Percentiles rank a stretch among this genome's conserved stretches.
These are phyloP conservation scores for Tapera naevia DNA, from an alignment of 2,797 vertebrate species.

Conservation along the genomic window DNA sequence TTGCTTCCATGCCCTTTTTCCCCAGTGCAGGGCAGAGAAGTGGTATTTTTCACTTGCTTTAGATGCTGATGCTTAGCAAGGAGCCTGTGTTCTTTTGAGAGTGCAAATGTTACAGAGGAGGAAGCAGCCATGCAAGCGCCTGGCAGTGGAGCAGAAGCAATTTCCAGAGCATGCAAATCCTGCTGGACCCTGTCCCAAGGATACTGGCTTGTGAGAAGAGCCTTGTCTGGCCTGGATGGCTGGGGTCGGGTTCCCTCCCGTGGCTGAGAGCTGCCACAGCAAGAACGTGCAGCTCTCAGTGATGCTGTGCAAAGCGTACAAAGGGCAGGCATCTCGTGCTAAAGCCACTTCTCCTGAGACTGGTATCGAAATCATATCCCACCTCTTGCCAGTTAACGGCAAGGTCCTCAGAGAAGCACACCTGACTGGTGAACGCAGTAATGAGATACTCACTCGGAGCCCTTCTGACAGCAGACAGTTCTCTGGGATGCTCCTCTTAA, in stretches of 20 bases:
- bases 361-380: rapidly evolving
- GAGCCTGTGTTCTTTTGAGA: not conserved
- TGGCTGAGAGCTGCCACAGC: conserved; percentile 34
- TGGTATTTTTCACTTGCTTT: not conserved
- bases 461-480: not conserved
- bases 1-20: not conserved
- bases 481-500: not conserved
- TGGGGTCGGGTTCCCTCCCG: conserved; percentile 21
- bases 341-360: not conserved
- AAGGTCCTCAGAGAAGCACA: not conserved
- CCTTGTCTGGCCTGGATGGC: not conserved
- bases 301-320: rapidly evolving
- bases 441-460: not conserved
- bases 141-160: not conserved
- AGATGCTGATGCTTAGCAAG: not conserved
- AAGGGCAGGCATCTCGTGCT: not conserved
- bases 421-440: not conserved
- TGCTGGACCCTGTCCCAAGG: not conserved
- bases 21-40: not conserved
- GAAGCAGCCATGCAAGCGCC: not conserved
- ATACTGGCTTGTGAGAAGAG: not conserved
- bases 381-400: rapidly evolving
- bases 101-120: not conserved
- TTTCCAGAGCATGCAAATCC: not conserved
- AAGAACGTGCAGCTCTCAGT: not conserved